Conservation (phyloP, 1,140 invertebrate genomes). For the Anoplolepis gracilipes region DNA sequence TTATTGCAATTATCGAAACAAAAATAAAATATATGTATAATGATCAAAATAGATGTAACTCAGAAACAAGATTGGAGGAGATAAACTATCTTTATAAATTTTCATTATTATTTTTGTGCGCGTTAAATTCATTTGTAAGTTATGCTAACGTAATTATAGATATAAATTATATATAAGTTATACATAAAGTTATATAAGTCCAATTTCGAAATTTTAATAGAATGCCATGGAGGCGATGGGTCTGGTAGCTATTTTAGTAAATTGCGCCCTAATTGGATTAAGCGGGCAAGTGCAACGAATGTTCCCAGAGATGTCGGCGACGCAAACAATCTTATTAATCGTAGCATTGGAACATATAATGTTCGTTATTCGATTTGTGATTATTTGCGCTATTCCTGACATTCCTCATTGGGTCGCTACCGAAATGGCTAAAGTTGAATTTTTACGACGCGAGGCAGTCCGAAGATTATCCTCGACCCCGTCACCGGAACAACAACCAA, state of each 20-base stretch:
- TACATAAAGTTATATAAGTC: background rate
- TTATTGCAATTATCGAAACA: background rate
- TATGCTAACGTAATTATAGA: background rate
- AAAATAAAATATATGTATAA: background rate
- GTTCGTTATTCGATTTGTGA: conserved; percentile 92
- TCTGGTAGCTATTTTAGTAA: conserved; percentile 96
- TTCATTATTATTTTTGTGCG: background rate
- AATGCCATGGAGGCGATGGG: conserved; percentile 97
- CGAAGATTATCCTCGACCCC: conserved; percentile 85
- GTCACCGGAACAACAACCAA: conserved; percentile 82
- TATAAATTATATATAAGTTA: background rate
- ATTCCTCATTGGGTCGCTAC: conserved; percentile 96
- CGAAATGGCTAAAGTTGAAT: conserved; percentile 95
- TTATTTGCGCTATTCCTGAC: conserved; percentile 95
- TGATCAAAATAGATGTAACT: background rate
- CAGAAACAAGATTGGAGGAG: background rate
- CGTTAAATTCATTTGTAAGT: background rate
- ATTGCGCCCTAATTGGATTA: conserved; percentile 97
- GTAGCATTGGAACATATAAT: conserved; percentile 96
- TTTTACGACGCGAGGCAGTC: conserved; percentile 90
- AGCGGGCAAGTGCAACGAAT: conserved; percentile 96
- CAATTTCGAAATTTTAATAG: conserved; percentile 83
- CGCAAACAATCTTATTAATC: conserved; percentile 94
- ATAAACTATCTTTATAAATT: background rate
- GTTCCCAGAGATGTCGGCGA: conserved; percentile 94